phyloP scores from a whole-genome alignment of 2,113 vertebrate species.

The Chionodraco myersi region DNA sequence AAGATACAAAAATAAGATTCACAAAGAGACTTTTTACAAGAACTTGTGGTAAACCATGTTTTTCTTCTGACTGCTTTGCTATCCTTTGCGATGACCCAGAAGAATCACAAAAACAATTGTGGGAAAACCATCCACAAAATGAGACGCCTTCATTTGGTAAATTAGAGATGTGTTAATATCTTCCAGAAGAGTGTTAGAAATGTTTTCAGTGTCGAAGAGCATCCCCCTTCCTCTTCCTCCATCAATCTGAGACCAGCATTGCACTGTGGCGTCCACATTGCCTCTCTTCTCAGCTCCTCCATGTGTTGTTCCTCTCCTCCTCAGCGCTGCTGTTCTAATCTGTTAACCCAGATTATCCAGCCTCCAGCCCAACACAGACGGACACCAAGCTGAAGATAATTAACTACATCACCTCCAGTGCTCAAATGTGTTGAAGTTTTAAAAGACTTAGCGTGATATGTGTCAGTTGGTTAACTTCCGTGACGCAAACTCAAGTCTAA shows the following conservation, averaged over 20 bases:
- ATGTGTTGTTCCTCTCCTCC: slow-evolving; percentile 58
- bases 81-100: slow-evolving; percentile 26
- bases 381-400: slow-evolving; percentile 74
- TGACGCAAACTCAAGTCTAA: slow-evolving; percentile 20
- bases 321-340: slow-evolving; percentile 83
- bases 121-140: slow-evolving; percentile 21
- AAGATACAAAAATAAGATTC: slow-evolving; percentile 39
- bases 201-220: slow-evolving; percentile 15
- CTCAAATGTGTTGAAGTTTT: slow-evolving; percentile 39
- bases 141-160: neutral
- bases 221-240: slow-evolving; percentile 26
- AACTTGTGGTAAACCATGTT: slow-evolving; percentile 28
- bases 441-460: slow-evolving; percentile 24
- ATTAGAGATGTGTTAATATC: neutral
- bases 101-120: slow-evolving; percentile 27
- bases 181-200: slow-evolving; percentile 4
- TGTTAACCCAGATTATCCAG: slow-evolving; percentile 90
- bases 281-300: slow-evolving; percentile 19
- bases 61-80: slow-evolving; percentile 6
- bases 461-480: slow-evolving; percentile 37
- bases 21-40: slow-evolving; percentile 7
- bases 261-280: slow-evolving; percentile 55
- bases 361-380: slow-evolving; percentile 81
- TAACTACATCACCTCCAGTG: slow-evolving; percentile 52
- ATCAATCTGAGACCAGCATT: slow-evolving; percentile 24